Conservation (phyloP, 2,113 vertebrate genomes). For the Oplegnathus fasciatus region DNA sequence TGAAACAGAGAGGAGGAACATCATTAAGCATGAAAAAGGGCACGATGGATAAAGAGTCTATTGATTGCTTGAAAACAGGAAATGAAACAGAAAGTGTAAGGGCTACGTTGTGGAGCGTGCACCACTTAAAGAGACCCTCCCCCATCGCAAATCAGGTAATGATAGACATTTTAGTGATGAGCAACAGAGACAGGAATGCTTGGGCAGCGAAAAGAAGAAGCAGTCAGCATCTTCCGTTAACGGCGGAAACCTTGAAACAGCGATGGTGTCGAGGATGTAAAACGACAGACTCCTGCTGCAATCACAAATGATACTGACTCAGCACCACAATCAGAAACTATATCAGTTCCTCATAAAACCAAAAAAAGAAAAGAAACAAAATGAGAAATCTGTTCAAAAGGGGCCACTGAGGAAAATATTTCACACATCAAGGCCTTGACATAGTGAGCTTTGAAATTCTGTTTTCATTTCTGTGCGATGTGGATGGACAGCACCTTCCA, state of each 20-base stretch:
- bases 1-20: neutral
- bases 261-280: slow-evolving; percentile 19
- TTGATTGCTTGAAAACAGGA: slow-evolving; percentile 57
- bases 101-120: slow-evolving; percentile 8
- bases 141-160: slow-evolving; percentile 65
- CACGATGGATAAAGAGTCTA: slow-evolving; percentile 33
- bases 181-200: slow-evolving; percentile 64
- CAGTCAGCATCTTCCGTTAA: slow-evolving; percentile 76
- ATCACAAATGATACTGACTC: slow-evolving; percentile 58
- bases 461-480: neutral
- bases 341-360: slow-evolving; percentile 3
- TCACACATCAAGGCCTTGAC: neutral
- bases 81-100: slow-evolving; percentile 45
- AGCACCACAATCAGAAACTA: slow-evolving; percentile 33
- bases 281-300: slow-evolving; percentile 24
- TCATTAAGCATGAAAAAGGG: slow-evolving; percentile 18
- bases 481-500: neutral
- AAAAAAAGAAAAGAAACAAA: neutral
- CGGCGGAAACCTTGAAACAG: slow-evolving; percentile 38
- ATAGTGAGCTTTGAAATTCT: neutral
- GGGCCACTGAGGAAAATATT: neutral
- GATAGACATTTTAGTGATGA: slow-evolving; percentile 73
- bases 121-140: slow-evolving; percentile 55
- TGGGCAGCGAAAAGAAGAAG: slow-evolving; percentile 65
- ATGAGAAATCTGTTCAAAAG: slow-evolving; percentile 4